These are phyloP conservation scores for Regulus satrapa DNA, from an alignment of 2,113 vertebrate genomes.

Conservation along the genomic window DNA sequence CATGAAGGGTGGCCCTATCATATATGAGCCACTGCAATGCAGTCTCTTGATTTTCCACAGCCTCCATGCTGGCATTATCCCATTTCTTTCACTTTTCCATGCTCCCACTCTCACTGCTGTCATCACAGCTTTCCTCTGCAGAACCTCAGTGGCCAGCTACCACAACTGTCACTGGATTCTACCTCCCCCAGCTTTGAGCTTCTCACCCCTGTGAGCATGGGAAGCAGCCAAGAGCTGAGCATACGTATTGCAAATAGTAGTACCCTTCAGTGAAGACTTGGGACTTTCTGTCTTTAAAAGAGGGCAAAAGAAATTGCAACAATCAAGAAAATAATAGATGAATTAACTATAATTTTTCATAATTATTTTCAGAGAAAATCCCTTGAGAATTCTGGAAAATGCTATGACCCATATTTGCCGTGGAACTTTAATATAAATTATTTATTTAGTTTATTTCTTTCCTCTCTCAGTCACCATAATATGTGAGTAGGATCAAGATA, in stretches of 20 bases:
- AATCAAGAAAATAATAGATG: background rate
- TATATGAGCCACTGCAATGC: background rate
- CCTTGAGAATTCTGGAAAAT: background rate
- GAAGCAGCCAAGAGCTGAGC: background rate
- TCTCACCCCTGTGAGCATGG: background rate
- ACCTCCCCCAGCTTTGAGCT: background rate
- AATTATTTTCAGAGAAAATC: background rate
- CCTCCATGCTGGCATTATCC: background rate
- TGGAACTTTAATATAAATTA: background rate
- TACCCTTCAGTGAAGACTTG: background rate
- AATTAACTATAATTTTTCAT: background rate
- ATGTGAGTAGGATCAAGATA: background rate
- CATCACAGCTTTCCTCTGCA: background rate
- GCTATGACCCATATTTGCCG: background rate
- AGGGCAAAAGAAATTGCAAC: background rate
- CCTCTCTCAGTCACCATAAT: background rate
- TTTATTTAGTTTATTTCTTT: background rate
- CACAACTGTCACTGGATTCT: background rate
- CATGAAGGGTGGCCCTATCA: background rate
- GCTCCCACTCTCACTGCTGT: background rate
- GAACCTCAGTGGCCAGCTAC: background rate
- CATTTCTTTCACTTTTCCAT: background rate
- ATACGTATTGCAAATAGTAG: rapidly evolving
- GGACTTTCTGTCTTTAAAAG: background rate
- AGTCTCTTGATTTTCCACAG: background rate